Conservation (phyloP, 1,140 invertebrate species). For the Pemphigus obesinymphae region DNA sequence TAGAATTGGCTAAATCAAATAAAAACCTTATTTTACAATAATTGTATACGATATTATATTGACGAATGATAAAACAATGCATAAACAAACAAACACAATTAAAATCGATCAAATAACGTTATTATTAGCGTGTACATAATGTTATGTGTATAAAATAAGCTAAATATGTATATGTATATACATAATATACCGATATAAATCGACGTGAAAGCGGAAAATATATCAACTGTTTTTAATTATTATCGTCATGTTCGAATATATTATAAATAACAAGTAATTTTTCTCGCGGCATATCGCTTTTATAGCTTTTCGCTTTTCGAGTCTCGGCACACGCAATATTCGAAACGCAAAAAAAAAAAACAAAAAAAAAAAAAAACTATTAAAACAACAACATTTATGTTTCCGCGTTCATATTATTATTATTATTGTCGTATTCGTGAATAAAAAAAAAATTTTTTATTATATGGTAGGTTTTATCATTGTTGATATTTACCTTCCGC, state of each 20-base stretch:
- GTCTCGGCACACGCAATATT: neutral
- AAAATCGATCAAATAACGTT: neutral
- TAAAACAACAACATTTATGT: neutral
- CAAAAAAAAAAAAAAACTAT: too few relatives aligned
- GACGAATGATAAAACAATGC: slow-evolving; percentile 27
- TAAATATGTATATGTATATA: neutral
- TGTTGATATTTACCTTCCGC: slow-evolving; percentile 68
- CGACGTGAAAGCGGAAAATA: slow-evolving; percentile 17
- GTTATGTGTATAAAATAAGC: neutral
- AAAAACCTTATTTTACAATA: too few relatives aligned
- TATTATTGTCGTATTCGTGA: neutral
- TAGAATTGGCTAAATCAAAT: too few relatives aligned
- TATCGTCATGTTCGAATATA: neutral
- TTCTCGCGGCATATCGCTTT: too few relatives aligned
- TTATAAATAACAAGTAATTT: neutral
- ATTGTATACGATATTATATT: too few relatives aligned
- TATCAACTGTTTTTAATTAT: neutral
- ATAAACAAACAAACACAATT: neutral
- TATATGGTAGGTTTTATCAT: slow-evolving; percentile 21
- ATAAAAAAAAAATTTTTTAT: neutral
- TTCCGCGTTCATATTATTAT: neutral
- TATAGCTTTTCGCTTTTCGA: too few relatives aligned
- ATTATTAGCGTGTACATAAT: neutral
- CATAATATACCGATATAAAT: neutral
- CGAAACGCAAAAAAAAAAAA: neutral